phyloP scores from a whole-genome alignment of 2,113 vertebrate genomes.

The Hippotragus niger region DNA sequence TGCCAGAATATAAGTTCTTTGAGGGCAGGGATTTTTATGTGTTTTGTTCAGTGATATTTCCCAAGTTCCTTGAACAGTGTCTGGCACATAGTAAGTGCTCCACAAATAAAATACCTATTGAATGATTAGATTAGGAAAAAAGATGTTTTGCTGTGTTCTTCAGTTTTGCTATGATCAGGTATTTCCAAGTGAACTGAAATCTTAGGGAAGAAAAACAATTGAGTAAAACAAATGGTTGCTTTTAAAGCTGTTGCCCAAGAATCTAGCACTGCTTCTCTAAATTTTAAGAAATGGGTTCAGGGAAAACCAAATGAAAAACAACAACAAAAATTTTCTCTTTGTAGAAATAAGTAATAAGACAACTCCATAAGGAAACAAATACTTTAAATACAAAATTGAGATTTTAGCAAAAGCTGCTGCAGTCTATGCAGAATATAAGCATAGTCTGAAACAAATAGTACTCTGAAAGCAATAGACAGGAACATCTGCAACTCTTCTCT shows the following conservation, averaged over 20 bases:
- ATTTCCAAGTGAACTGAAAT: not conserved
- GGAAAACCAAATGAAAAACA: not conserved
- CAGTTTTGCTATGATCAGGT: not conserved
- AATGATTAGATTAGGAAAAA: not conserved
- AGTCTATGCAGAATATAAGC: not conserved
- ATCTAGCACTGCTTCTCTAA: not conserved
- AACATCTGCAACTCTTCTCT: not conserved
- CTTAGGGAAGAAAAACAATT: not conserved
- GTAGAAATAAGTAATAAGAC: slow-evolving; percentile 28
- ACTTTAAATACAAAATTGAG: slow-evolving; percentile 5
- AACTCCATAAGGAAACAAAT: not conserved
- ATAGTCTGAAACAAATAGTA: not conserved
- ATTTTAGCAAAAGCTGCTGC: not conserved
- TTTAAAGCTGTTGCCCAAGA: not conserved
- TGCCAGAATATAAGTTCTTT: not conserved
- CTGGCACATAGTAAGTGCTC: not conserved
- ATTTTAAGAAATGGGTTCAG: not conserved
- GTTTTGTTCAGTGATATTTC: not conserved
- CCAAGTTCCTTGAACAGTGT: not conserved
- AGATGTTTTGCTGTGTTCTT: not conserved
- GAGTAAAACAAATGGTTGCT: not conserved
- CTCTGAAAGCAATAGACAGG: not conserved
- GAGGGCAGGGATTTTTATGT: not conserved
- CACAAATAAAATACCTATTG: not conserved
- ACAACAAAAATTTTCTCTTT: not conserved